phyloP scores from a whole-genome alignment of 2,888 invertebrate species.

The Drosophila mimetica region DNA sequence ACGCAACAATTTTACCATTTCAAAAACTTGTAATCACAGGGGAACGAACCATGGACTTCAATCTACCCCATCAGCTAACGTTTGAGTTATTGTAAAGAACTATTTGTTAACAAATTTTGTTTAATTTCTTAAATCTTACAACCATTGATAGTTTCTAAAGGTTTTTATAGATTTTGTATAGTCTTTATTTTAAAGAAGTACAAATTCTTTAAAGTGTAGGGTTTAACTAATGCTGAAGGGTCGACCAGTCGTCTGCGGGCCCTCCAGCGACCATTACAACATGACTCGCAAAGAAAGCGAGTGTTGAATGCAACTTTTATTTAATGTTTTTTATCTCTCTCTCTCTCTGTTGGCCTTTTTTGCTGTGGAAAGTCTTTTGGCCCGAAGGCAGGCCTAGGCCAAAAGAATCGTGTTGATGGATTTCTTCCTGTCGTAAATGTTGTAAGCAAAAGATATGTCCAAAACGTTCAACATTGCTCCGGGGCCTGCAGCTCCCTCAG shows the following conservation, averaged over 20 bases:
- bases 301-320: conserved; percentile 74
- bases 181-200: too few relatives aligned
- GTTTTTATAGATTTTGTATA: too few relatives aligned
- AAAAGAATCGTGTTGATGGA: conserved; percentile 72
- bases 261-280: conserved; percentile 52
- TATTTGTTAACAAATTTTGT: too few relatives aligned
- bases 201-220: background rate
- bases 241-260: conserved; percentile 28
- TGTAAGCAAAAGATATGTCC: conserved; percentile 54
- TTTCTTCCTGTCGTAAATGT: conserved; percentile 76
- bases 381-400: conserved; percentile 43
- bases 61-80: too few relatives aligned
- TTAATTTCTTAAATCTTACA: too few relatives aligned
- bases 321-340: conserved; percentile 47
- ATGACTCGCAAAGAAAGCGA: conserved; percentile 75
- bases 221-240: conserved; percentile 37
- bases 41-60: too few relatives aligned
- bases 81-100: too few relatives aligned
- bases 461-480: conserved; percentile 43
- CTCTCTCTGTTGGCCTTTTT: conserved; percentile 10
- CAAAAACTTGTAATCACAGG: too few relatives aligned
- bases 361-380: conserved; percentile 38
- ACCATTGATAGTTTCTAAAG: too few relatives aligned
- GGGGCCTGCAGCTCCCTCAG: conserved; percentile 35
- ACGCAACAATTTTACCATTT: too few relatives aligned